Base-by-base conservation (phyloP, 2,797 vertebrate species). In the Cryptoprocta ferox region DNA sequence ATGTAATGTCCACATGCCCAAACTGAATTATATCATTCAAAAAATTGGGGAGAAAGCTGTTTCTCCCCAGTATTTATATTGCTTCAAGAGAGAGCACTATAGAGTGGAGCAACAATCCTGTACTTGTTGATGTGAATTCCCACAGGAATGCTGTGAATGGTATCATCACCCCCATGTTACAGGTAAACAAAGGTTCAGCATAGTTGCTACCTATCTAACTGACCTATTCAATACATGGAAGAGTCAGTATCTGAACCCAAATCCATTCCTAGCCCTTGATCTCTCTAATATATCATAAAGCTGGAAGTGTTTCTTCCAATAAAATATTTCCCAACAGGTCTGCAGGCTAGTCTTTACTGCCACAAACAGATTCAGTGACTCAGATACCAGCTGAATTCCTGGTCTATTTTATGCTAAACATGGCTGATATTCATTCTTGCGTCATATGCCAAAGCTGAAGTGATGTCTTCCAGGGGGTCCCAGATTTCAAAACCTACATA, bases 401-500 rank as follows among this genome's bases (percentile, higher is more conserved):
- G 32, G 42, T 88, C 88, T 56, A 56, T 76, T 91, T 76, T 73
- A 48, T 59, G 30, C 21, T 42, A 95, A 86, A 78, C 14, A 30
- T 11, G 6, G 45, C 70, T 85, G 71, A 32, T 45, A 80, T n/a
- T 66, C 83, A 89, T 80, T 56, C 50, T 71, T 84, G 45, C 28
- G 45, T 75, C n/a, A 50, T 35, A 89, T 71, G 75, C 14, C 11
- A 84, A 93, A 89, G 66, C 70, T 86, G 21, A 78, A 84, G 21
- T 39, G 35, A 2, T 61, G 66, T 70, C 19, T 92, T 87, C 32
- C 53, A 39, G 13, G 2, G 5, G 66, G 6, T 26, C 39, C 28
- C 65, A 93, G 79, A 90, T 83, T 86, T 78, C 71, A 89, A 91
- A 90, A 42, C 12, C 83, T 92, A 24, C 32, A 68, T 30, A n/a